A percentile compares a stretch with the other conserved stretches of the same genome.
Conservation (phyloP, 2,113 vertebrate genomes). For the Crotalus viridis region DNA sequence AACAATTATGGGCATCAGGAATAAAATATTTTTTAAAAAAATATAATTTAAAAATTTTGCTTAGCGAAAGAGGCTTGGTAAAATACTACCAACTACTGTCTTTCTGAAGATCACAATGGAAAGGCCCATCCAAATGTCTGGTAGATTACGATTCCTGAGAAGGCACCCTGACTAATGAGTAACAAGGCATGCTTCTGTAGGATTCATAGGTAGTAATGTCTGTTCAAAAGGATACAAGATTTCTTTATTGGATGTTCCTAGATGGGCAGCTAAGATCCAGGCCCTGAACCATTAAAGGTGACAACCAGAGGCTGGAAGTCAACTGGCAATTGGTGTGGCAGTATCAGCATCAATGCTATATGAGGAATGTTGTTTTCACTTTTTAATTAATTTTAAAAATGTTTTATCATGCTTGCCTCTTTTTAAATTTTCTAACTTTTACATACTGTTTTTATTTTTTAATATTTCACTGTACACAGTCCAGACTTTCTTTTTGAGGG, state of each 20-base stretch:
- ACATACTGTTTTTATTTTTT: too few species aligned
- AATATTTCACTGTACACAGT: too few species aligned
- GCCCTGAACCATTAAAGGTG: neutral
- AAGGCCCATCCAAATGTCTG: neutral
- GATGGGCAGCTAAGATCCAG: neutral
- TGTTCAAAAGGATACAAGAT: neutral
- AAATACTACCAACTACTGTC: neutral
- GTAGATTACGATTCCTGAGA: neutral
- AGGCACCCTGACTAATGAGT: neutral
- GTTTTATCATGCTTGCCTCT: too few species aligned
- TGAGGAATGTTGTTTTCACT: too few species aligned
- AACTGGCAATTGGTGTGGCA: too few species aligned
- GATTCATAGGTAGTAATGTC: neutral
- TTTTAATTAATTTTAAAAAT: too few species aligned
- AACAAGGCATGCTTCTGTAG: neutral
- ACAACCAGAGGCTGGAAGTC: neutral
- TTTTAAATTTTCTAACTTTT: too few species aligned
- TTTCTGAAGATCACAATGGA: neutral
- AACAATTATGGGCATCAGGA: neutral
- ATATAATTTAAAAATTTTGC: neutral
- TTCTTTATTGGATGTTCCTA: neutral
- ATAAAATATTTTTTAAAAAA: neutral
- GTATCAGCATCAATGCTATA: too few species aligned
- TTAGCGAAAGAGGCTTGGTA: neutral
- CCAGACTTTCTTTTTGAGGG: too few species aligned